Evolutionary conservation across 2,797 vertebrate genomes (phyloP), one percentile per base, ranked within the genome.

Genomic region (Phataginus tricuspis): DNA sequence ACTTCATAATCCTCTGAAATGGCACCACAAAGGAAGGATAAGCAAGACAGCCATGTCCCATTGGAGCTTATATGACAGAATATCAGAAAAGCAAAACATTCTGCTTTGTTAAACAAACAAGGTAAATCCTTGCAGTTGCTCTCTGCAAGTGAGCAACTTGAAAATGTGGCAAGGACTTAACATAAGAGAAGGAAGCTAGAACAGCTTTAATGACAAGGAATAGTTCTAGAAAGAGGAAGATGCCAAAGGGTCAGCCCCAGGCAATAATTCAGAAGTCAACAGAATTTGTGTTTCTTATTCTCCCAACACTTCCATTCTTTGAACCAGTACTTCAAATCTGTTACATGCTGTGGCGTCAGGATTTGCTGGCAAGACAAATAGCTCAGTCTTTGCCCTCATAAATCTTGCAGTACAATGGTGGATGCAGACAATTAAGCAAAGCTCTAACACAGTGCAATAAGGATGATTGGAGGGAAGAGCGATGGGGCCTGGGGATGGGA

Each of bases 21-120:
- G n/a, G 64, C 55, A 71, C 45, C 51, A 51, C 0, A 0, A 69
- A 68, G 53, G 63, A 78, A 82, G 12, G 15, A 82, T 82, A 90
- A 92, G 87, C 37, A 63, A 80, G 74, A 86, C 89, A 91, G n/a
- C 4, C 31, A 18, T 23, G 55, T 53, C 21, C 71, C 23, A 93
- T 85, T 51, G 6, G 68, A 78, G 45, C 10, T 45, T 61, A 75
- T 1, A 27, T 23, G 21, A 42, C 31, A 90, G 75, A 86, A 71
- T 45, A 87, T 45, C 16, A 82, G 95, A 95, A 45, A 29, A 49
- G 37, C n/a, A 72, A 93, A 95, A 49, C 37, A 39, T 80, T 95
- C 45, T 77, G 37, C 49, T 93, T 80, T 93, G 64, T 90, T 53
- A 77, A 94, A 78, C 90, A 93, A 96, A 90, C 66, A 78, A 64